Percentiles rank a stretch among this genome's conserved stretches.
Evolutionary conservation across 2,888 invertebrate genomes (phyloP).

Genomic region (Temnothorax rugatulus): DNA sequence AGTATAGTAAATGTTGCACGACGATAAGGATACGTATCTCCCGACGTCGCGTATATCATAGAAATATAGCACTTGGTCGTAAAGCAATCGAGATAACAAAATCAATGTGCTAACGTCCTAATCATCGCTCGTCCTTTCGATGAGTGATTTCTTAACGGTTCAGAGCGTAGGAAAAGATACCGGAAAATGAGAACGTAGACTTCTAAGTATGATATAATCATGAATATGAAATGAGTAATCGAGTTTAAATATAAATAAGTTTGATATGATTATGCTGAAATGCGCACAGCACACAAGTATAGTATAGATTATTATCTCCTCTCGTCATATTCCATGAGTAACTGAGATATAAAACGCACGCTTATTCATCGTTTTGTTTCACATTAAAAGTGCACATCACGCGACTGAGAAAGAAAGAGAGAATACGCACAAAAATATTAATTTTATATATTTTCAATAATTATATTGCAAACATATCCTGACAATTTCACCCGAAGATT

Average conservation of each 20-base stretch:
- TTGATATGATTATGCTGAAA: neutral
- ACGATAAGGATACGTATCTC: constrained; percentile 66
- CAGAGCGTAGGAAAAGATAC: neutral
- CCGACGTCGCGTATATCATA: constrained; percentile 58
- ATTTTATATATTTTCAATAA: neutral
- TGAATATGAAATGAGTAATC: constrained; percentile 1
- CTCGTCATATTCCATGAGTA: neutral
- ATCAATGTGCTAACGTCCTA: constrained; percentile 58
- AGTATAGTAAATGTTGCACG: constrained; percentile 31
- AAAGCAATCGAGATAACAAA: constrained; percentile 73
- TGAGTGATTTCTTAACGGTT: neutral
- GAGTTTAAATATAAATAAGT: neutral
- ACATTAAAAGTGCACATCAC: neutral
- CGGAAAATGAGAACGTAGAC: neutral
- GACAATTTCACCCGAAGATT: neutral
- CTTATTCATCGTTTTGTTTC: constrained; percentile 5
- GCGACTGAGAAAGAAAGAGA: neutral
- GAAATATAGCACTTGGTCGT: constrained; percentile 56
- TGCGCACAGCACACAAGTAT: neutral
- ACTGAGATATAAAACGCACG: constrained; percentile 26
- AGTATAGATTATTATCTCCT: neutral
- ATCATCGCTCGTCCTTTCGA: constrained; percentile 60
- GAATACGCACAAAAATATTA: neutral
- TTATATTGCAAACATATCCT: neutral
- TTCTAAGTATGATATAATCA: neutral